Base-by-base conservation (phyloP, 64 coral and sea anemone genomes). In the Dendrophyllia cribrosa region DNA sequence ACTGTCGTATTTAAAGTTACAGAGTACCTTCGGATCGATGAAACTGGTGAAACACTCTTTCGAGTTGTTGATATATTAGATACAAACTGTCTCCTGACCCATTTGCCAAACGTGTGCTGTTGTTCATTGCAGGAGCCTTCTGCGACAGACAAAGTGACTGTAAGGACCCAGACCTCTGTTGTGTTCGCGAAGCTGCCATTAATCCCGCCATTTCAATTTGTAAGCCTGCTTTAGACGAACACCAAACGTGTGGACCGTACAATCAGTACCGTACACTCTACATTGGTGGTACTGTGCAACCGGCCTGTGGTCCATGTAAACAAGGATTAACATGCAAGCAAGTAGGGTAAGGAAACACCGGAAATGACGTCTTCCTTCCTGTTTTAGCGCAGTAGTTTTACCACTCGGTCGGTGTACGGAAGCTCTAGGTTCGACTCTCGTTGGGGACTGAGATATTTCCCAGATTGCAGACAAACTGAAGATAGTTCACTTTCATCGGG, bases 211-310 rank as follows among this genome's bases (percentile, higher is more conserved):
- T 99, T 43, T 99, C 97, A 46, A 95, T 99, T 19, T 99, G 97
- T 81, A 99, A 99, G 60, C 94, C 97, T 49, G 97, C 91, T 6
- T 64, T 99, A 19, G 97, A 99, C 50, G 97, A 99, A 61, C 97
- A 99, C 76, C 97, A 99, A 56, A 99, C 97, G 4, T 99, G 97
- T 85, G 97, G 97, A 50, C 97, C 97, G 13, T 99, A 96, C 67
- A 99, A 99, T 74, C 97, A 99, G 88, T 99, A 99, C 84, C 79
- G 97, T 52, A 95, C 97, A 11, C 84, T 99, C 4, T 99, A 99
- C 87, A 90, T 96, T 15, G 97, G 97, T 16, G 97, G 97, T 53
- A 99, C 97, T 60, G 97, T 99, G 53, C 97, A 99, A 68, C 94
- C 97, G 2, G 91, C 97, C 7, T 99, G 97, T 61, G 97, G 97